These are phyloP conservation scores for Prietella phreatophila DNA, from an alignment of 2,113 vertebrate genomes.

Conservation along the genomic window DNA sequence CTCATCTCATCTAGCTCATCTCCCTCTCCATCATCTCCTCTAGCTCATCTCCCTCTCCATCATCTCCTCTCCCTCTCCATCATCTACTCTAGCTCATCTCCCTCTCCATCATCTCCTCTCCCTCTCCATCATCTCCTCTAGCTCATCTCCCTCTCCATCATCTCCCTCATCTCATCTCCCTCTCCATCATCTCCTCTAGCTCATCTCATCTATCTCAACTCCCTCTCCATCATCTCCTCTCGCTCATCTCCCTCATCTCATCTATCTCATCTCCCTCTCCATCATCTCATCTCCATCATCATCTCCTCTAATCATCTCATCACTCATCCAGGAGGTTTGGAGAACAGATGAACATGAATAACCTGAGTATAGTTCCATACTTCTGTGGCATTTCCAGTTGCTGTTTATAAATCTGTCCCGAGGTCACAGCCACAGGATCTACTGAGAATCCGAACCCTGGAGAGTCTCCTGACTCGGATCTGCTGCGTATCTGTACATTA, in stretches of 20 bases:
- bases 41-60: too few species aligned
- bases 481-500: too few species aligned
- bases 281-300: too few species aligned
- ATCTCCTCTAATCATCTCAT: background rate
- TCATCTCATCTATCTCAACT: too few species aligned
- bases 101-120: background rate
- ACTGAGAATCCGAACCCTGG: background rate
- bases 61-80: background rate
- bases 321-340: background rate
- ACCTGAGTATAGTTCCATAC: background rate
- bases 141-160: too few species aligned
- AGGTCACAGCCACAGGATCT: background rate
- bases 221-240: background rate
- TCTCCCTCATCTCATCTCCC: too few species aligned
- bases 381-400: background rate
- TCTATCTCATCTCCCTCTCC: too few species aligned
- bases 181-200: background rate
- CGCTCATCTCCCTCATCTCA: background rate
- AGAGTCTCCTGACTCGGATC: background rate
- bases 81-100: background rate
- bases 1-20: too few species aligned
- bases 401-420: background rate
- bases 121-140: too few species aligned
- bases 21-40: too few species aligned
- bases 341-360: background rate